A percentile compares a stretch with the other conserved stretches of the same genome.
Conservation (phyloP, 37 sponge, comb jelly and placozoan genomes). For the Geodia barretti region DNA sequence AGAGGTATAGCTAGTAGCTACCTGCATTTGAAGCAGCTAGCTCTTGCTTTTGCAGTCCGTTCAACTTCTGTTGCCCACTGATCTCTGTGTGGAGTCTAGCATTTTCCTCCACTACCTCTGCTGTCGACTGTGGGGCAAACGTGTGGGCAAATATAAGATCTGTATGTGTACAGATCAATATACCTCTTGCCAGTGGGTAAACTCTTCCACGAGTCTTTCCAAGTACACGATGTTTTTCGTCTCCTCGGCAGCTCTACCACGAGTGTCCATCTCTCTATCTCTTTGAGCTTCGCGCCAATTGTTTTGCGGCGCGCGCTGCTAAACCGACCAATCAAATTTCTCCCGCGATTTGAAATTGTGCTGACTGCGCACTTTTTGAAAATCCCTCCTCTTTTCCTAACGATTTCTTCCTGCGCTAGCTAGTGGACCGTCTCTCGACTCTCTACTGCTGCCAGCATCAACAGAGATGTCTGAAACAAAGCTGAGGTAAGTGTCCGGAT, state of each 20-base stretch:
- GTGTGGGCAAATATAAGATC: not conserved
- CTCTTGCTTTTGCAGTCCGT: conserved; percentile 8
- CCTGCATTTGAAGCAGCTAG: not conserved
- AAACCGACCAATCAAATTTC: conserved; percentile 12
- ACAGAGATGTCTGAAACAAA: not conserved
- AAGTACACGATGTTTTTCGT: conserved; percentile 23
- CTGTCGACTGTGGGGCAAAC: conserved; percentile 2
- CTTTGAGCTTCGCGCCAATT: not conserved
- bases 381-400: no score
- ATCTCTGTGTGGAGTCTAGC: conserved; percentile 16
- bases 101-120: conserved; percentile 36
- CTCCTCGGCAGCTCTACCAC: not conserved
- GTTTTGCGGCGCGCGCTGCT: not conserved
- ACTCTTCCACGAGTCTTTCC: conserved; percentile 36
- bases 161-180: not conserved
- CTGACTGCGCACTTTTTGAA: conserved; percentile 3
- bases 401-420: not conserved
- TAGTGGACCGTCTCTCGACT: not conserved
- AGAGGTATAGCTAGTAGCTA: not conserved
- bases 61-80: conserved; percentile 27
- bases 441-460: not conserved
- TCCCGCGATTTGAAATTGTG: not conserved
- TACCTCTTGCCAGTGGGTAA: conserved; percentile 50
- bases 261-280: no score
- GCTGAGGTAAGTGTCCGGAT: not conserved